Evolutionary conservation across 2,888 invertebrate species (phyloP).

Genomic region (Dicycla oo): DNA sequence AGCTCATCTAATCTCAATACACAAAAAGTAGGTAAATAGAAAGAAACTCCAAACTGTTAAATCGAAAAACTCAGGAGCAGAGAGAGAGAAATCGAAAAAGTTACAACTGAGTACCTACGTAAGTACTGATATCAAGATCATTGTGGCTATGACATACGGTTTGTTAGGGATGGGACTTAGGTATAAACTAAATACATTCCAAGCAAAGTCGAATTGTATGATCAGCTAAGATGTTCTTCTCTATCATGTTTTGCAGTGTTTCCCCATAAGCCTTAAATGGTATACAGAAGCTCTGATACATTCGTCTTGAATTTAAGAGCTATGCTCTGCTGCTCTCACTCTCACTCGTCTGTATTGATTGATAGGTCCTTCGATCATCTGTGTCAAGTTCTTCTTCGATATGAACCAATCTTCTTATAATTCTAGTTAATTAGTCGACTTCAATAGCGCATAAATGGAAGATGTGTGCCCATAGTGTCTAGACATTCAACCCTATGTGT

Average conservation of each 20-base stretch:
- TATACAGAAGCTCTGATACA: not conserved
- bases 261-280: not conserved
- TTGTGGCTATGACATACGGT: slow-evolving; percentile 55
- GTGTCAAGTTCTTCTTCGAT: not conserved
- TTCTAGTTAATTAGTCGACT: not conserved
- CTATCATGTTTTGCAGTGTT: not conserved
- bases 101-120: slow-evolving; percentile 38
- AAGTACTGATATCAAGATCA: slow-evolving; percentile 56
- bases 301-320: not conserved
- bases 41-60: slow-evolving; percentile 38
- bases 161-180: slow-evolving; percentile 40
- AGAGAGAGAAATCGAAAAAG: slow-evolving; percentile 60
- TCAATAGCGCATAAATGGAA: not conserved
- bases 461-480: not conserved
- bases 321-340: no score
- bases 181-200: not conserved
- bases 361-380: not conserved
- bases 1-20: slow-evolving; percentile 1
- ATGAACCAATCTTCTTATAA: not conserved
- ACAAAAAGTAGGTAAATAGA: not conserved
- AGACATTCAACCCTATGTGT: not conserved
- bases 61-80: slow-evolving; percentile 47
- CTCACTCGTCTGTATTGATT: not conserved
- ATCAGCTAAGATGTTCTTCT: not conserved
- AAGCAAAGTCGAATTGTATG: not conserved